Conservation (phyloP, 2,113 vertebrate genomes). For the Oceanites oceanicus region DNA sequence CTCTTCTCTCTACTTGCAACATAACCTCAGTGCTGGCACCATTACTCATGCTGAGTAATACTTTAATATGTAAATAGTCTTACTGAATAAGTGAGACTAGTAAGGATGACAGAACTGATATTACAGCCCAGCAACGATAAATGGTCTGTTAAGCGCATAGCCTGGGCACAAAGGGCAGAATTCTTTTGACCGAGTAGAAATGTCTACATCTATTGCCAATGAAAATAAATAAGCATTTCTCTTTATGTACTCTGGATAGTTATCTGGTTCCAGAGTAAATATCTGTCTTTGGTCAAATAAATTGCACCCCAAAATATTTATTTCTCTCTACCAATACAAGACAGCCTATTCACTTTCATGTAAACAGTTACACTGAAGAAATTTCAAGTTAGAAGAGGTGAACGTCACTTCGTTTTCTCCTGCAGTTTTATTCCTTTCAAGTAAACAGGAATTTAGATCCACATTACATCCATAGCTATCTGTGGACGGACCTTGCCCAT, state of each 20-base stretch:
- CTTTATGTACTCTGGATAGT: neutral
- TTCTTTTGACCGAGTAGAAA: neutral
- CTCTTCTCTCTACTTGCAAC: neutral
- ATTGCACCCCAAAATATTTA: neutral
- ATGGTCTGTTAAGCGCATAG: neutral
- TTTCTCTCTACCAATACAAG: neutral
- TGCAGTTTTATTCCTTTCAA: neutral
- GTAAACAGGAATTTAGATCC: neutral
- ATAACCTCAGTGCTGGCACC: slow-evolving; percentile 1
- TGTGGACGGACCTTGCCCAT: neutral
- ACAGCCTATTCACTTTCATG: neutral
- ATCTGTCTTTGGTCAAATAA: neutral
- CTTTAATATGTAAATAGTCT: slow-evolving; percentile 40
- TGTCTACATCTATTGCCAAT: neutral
- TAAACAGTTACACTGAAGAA: neutral
- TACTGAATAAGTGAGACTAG: neutral
- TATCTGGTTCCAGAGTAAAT: neutral
- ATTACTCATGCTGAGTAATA: slow-evolving; percentile 34
- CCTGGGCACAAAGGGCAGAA: neutral
- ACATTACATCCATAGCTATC: neutral
- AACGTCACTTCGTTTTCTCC: neutral
- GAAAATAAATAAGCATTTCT: neutral
- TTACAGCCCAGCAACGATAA: neutral
- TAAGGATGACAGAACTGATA: slow-evolving; percentile 12
- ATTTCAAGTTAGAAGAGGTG: neutral